phyloP scores from a whole-genome alignment of 2,113 vertebrate genomes.

The Columbina picui region DNA sequence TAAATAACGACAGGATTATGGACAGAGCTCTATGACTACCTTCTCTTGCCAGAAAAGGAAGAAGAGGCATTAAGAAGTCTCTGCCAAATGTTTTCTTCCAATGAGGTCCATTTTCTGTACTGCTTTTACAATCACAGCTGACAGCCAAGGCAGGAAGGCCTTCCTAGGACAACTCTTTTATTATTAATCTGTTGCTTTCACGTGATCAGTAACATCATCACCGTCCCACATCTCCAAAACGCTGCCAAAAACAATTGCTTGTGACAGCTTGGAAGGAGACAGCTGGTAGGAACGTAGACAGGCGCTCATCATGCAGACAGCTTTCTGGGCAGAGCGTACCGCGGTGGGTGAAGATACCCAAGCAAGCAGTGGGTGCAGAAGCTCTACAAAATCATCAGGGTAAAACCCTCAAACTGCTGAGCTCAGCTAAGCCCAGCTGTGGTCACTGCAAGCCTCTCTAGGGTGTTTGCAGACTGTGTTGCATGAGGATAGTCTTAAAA shows the following conservation, averaged over 20 bases:
- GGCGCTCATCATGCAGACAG: background rate
- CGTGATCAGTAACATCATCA: background rate
- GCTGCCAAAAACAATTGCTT: background rate
- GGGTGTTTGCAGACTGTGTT: accelerated
- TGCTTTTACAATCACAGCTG: background rate
- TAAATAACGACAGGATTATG: background rate
- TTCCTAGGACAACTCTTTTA: background rate
- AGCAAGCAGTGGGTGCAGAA: background rate
- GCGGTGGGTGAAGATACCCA: accelerated
- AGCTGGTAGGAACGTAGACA: accelerated
- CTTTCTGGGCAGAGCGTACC: background rate
- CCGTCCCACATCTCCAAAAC: background rate
- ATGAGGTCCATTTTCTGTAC: background rate
- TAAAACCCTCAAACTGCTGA: accelerated
- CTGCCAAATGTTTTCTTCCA: background rate
- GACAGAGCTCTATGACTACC: accelerated
- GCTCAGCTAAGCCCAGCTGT: background rate
- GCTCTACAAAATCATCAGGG: background rate
- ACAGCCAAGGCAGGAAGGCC: background rate
- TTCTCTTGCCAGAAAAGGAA: background rate
- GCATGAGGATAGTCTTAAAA: accelerated
- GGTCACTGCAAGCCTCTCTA: background rate
- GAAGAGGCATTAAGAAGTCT: background rate
- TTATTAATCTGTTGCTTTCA: slow-evolving; percentile 5
- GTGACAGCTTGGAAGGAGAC: background rate